Evolutionary conservation across 2,113 vertebrate genomes (phyloP).

Genomic region (Pachypanchax playfairii): DNA sequence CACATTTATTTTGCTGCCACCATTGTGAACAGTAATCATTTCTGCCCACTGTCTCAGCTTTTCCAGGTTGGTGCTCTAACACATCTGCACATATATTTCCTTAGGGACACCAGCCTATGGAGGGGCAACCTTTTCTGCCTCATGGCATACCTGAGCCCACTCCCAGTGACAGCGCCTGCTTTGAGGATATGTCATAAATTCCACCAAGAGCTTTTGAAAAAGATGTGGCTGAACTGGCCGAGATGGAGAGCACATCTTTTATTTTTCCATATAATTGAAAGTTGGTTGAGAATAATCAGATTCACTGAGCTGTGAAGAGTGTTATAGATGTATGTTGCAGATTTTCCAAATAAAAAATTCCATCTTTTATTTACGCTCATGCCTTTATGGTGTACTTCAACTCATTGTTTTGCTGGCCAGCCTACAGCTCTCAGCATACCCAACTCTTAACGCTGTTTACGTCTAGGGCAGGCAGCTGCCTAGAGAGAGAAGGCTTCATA

Average conservation of each 20-base stretch:
- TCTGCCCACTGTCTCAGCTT: constrained; percentile 57
- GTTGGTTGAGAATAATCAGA: constrained; percentile 4
- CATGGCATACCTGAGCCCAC: constrained; percentile 34
- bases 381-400: background rate
- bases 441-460: constrained; percentile 3
- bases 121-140: constrained; percentile 51
- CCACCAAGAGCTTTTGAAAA: constrained; percentile 19
- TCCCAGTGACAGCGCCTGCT: constrained; percentile 42
- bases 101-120: constrained; percentile 52
- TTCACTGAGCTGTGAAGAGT: background rate
- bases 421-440: background rate
- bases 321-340: background rate
- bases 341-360: background rate
- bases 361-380: background rate
- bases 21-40: constrained; percentile 39
- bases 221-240: constrained; percentile 24
- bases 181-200: constrained; percentile 35
- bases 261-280: constrained; percentile 2
- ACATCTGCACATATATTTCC: constrained; percentile 60
- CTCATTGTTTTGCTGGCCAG: background rate
- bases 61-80: constrained; percentile 59
- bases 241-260: constrained; percentile 17
- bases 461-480: background rate
- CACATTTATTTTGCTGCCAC: constrained; percentile 60
- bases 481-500: too few species aligned